Percentiles rank a stretch among this genome's conserved stretches.
Evolutionary conservation across 2,113 vertebrate species (phyloP).

Genomic region (Ophthalmolycus amberensis): DNA sequence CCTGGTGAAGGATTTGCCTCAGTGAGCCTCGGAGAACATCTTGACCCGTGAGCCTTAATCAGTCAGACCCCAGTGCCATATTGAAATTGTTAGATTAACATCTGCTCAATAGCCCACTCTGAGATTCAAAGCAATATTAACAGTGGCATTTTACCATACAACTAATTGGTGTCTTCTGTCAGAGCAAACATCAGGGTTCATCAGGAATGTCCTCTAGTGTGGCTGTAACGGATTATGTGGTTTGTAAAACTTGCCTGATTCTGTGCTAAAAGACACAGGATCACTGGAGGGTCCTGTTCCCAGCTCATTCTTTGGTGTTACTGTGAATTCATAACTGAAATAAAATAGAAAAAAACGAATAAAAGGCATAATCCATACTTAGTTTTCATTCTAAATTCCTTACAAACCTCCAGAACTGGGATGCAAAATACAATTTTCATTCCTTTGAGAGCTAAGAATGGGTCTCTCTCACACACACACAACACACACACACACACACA

Average conservation of each 20-base stretch:
- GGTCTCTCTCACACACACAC: conserved; percentile 18
- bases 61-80: conserved; percentile 41
- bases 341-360: conserved; percentile 18
- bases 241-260: conserved; percentile 88
- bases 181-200: neutral
- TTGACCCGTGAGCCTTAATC: conserved; percentile 45
- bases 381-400: conserved; percentile 16
- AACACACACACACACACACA: conserved; percentile 51
- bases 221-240: neutral
- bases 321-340: conserved; percentile 93
- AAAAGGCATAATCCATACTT: conserved; percentile 23
- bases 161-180: conserved; percentile 6
- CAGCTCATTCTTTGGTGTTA: conserved; percentile 92
- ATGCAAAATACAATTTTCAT: conserved; percentile 27
- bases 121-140: conserved; percentile 28
- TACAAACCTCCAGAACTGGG: conserved; percentile 13
- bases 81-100: conserved; percentile 69
- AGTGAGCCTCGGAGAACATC: conserved; percentile 37
- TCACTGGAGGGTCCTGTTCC: conserved; percentile 91
- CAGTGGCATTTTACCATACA: conserved; percentile 17
- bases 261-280: conserved; percentile 91
- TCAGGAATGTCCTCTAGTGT: neutral
- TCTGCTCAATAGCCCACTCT: conserved; percentile 45
- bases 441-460: conserved; percentile 42
- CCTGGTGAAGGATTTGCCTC: conserved; percentile 16